Evolutionary conservation across 2,113 vertebrate species (phyloP).

Genomic region (Bambusicola thoracicus): DNA sequence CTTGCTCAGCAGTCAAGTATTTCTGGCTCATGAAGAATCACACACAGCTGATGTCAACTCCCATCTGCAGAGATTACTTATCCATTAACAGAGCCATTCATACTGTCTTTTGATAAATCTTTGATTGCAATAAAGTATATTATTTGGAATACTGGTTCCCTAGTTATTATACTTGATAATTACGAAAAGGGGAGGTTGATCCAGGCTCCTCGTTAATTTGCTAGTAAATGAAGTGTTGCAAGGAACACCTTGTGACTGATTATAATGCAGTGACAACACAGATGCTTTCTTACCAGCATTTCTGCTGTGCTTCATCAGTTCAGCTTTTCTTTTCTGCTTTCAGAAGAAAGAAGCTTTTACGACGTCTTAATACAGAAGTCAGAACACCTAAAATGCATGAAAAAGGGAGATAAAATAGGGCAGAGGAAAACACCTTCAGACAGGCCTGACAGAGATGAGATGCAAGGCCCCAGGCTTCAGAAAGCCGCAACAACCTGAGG

Average conservation of each 20-base stretch:
- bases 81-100: background rate
- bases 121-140: conserved; percentile 2
- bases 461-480: background rate
- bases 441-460: background rate
- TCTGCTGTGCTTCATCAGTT: background rate
- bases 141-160: conserved; percentile 48
- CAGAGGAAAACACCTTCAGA: background rate
- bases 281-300: conserved; percentile 15
- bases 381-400: background rate
- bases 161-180: conserved; percentile 21
- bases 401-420: background rate
- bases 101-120: background rate
- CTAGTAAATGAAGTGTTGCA: conserved; percentile 27
- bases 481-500: background rate
- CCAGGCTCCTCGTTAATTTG: conserved; percentile 38
- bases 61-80: background rate
- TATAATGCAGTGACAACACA: conserved; percentile 6
- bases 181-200: conserved; percentile 14
- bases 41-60: background rate
- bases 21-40: background rate
- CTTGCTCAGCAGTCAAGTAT: background rate
- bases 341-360: background rate
- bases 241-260: conserved; percentile 45
- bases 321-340: background rate
- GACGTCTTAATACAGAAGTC: background rate